Conservation (phyloP, 2,113 vertebrate genomes). For the Pterocles gutturalis region DNA sequence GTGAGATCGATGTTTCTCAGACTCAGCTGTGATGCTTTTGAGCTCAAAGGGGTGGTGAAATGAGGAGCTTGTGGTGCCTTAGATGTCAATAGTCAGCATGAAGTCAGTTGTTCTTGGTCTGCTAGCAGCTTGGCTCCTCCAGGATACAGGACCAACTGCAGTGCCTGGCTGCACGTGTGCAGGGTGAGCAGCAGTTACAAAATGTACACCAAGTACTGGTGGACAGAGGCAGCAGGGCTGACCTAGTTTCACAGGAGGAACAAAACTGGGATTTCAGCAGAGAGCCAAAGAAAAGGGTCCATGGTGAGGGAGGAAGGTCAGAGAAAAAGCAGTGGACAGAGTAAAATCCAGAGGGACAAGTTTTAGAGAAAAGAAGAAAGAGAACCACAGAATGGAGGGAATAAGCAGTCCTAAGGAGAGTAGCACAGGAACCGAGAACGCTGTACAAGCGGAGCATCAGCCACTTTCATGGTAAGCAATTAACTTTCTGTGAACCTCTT, state of each 20-base stretch:
- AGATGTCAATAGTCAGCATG: neutral
- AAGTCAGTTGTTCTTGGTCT: neutral
- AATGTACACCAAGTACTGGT: neutral
- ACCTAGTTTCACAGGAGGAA: neutral
- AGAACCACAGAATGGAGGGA: neutral
- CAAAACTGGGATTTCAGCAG: neutral
- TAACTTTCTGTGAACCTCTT: neutral
- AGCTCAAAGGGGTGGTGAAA: neutral
- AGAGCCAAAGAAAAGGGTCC: neutral
- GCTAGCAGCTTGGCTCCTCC: neutral
- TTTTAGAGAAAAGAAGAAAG: neutral
- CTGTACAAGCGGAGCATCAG: neutral
- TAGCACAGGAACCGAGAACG: neutral
- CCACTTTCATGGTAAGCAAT: neutral
- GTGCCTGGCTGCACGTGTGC: neutral
- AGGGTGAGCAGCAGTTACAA: neutral
- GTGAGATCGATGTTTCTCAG: slow-evolving; percentile 23
- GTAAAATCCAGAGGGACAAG: neutral
- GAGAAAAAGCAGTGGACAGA: neutral
- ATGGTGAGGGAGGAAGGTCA: neutral
- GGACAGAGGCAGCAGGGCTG: neutral
- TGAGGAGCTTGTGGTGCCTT: neutral
- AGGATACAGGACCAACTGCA: neutral
- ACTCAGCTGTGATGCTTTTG: neutral
- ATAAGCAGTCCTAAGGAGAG: neutral